Conservation (phyloP, 2,888 invertebrate genomes). For the Agrotis segetum region DNA sequence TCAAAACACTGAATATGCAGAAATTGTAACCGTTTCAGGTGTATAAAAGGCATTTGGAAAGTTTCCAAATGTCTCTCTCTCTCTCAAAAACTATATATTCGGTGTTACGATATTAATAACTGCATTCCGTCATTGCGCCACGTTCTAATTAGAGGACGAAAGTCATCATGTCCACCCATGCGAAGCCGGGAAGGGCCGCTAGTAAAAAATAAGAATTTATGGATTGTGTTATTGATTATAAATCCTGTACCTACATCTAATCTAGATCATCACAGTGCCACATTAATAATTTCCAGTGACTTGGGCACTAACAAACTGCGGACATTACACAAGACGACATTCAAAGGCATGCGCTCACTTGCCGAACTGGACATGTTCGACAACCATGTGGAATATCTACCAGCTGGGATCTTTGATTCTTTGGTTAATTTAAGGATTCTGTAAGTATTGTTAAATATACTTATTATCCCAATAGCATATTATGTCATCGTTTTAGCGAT, state of each 20-base stretch:
- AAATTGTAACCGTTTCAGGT: too few species aligned
- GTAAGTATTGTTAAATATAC: constrained; percentile 85
- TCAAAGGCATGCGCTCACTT: constrained; percentile 92
- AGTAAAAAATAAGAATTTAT: neutral
- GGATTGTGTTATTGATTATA: constrained; percentile 17
- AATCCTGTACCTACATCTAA: neutral
- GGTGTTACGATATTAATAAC: too few species aligned
- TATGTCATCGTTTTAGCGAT: too few species aligned
- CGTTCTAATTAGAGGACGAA: too few species aligned
- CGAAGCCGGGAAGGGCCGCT: too few species aligned
- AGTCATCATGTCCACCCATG: too few species aligned
- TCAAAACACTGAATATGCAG: too few species aligned
- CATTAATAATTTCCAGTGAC: constrained; percentile 90
- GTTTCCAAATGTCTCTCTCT: too few species aligned
- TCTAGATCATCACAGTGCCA: neutral
- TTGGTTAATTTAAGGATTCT: constrained; percentile 92
- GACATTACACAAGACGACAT: constrained; percentile 93
- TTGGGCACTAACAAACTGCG: constrained; percentile 93
- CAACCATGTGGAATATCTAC: constrained; percentile 93
- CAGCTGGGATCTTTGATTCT: constrained; percentile 92
- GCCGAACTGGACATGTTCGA: constrained; percentile 93
- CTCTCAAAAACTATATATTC: too few species aligned
- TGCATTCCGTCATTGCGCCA: too few species aligned
- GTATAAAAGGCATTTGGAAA: too few species aligned
- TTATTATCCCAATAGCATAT: neutral